Evolutionary conservation across 2,113 vertebrate species (phyloP).

Genomic region (Coptodon rendalli): DNA sequence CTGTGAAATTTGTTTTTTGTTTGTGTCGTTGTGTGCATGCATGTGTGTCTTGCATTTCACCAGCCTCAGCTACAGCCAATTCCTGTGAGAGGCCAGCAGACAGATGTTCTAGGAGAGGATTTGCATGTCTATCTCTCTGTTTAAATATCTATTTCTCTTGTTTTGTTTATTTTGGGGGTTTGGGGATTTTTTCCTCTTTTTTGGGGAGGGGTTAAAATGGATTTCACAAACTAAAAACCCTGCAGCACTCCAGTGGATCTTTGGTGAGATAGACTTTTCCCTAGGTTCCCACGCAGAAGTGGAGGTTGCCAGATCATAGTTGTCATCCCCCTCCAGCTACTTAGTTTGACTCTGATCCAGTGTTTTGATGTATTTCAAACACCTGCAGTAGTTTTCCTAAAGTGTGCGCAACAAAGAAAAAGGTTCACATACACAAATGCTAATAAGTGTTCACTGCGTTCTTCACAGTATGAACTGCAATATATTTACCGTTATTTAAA

Average conservation of each 20-base stretch:
- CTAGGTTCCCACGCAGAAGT: slow-evolving; percentile 29
- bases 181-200: background rate
- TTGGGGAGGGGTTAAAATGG: background rate
- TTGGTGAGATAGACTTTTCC: slow-evolving; percentile 50
- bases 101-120: slow-evolving; percentile 63
- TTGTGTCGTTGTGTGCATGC: slow-evolving; percentile 16
- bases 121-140: slow-evolving; percentile 40
- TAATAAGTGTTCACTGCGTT: background rate
- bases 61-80: slow-evolving; percentile 42
- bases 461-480: background rate
- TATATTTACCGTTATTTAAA: background rate
- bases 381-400: slow-evolving; percentile 45
- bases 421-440: slow-evolving; percentile 4
- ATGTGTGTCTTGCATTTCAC: slow-evolving; percentile 25
- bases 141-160: slow-evolving; percentile 41
- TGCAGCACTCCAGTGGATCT: slow-evolving; percentile 26
- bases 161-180: slow-evolving; percentile 33
- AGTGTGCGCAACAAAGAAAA: slow-evolving; percentile 34
- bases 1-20: slow-evolving; percentile 31
- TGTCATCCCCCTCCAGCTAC: slow-evolving; percentile 52
- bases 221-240: slow-evolving; percentile 40
- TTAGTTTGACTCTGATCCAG: slow-evolving; percentile 51
- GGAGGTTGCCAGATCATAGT: slow-evolving; percentile 46
- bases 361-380: slow-evolving; percentile 53
- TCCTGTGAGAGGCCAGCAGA: slow-evolving; percentile 56